Evolutionary conservation across 2,797 vertebrate species (phyloP).

Genomic region (Loriculus beryllinus): DNA sequence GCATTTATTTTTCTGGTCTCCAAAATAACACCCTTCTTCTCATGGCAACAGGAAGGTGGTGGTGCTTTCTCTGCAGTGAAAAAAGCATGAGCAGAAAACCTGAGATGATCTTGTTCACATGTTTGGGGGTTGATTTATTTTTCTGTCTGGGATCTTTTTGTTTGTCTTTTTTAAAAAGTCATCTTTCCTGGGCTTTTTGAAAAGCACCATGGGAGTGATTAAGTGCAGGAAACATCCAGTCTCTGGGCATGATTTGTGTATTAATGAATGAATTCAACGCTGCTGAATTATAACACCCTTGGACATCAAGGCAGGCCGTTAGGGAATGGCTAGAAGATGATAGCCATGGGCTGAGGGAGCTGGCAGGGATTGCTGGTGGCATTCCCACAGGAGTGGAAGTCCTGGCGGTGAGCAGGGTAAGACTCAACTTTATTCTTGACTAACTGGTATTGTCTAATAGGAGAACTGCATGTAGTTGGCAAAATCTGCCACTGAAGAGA

Average conservation of each 20-base stretch:
- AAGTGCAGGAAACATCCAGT: background rate
- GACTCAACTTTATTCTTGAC: background rate
- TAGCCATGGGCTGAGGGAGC: background rate
- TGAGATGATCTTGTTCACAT: fast-evolving
- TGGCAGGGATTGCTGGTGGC: background rate
- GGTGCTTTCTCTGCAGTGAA: background rate
- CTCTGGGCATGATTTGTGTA: background rate
- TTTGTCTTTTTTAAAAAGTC: background rate
- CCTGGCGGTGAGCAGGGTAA: background rate
- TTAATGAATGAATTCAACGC: background rate
- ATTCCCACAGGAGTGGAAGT: background rate
- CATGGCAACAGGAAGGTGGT: fast-evolving
- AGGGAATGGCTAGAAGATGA: background rate
- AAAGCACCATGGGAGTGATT: background rate
- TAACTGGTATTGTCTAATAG: fast-evolving
- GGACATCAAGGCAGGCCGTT: background rate
- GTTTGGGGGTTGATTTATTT: background rate
- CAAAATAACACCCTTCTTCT: background rate
- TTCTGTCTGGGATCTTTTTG: background rate
- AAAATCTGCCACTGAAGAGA: background rate
- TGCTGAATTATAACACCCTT: background rate
- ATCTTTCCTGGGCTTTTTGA: background rate
- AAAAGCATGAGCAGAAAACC: background rate
- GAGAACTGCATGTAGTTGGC: background rate
- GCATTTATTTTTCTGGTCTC: background rate